phyloP scores from a whole-genome alignment of 2,113 vertebrate species.

The Crotalus helleri region DNA sequence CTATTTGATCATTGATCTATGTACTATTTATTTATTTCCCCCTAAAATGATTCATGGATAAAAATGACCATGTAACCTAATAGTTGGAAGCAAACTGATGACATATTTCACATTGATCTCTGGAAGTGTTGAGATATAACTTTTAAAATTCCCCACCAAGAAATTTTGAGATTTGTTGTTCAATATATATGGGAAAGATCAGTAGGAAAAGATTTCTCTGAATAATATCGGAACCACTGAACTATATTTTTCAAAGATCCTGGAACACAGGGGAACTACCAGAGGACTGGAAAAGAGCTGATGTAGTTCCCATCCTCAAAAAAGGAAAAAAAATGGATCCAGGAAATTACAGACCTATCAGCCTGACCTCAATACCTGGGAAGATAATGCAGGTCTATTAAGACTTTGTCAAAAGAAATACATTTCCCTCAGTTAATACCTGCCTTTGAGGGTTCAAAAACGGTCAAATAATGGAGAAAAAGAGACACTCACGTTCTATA shows the following conservation, averaged over 20 bases:
- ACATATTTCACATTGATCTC: background rate
- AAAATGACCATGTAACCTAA: background rate
- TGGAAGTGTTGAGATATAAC: background rate
- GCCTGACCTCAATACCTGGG: too few relatives aligned
- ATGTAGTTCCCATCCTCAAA: too few relatives aligned
- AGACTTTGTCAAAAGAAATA: background rate
- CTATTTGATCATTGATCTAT: background rate
- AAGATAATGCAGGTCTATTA: background rate
- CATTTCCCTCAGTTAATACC: background rate
- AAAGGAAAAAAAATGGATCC: too few relatives aligned
- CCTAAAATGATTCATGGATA: background rate
- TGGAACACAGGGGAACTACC: too few relatives aligned
- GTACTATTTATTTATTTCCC: background rate
- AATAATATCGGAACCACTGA: background rate
- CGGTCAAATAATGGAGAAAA: background rate
- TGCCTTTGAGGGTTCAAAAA: background rate
- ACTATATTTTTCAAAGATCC: too few relatives aligned
- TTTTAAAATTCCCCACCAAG: background rate
- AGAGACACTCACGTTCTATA: conserved; percentile 86
- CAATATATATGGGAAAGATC: background rate
- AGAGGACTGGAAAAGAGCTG: too few relatives aligned
- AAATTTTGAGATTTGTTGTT: background rate
- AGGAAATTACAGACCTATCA: too few relatives aligned
- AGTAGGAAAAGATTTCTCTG: background rate
- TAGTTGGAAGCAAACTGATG: background rate